A percentile compares a stretch with the other conserved stretches of the same genome.
Evolutionary conservation across 2,113 vertebrate species (phyloP).

Genomic region (Oryctolagus cuniculus): DNA sequence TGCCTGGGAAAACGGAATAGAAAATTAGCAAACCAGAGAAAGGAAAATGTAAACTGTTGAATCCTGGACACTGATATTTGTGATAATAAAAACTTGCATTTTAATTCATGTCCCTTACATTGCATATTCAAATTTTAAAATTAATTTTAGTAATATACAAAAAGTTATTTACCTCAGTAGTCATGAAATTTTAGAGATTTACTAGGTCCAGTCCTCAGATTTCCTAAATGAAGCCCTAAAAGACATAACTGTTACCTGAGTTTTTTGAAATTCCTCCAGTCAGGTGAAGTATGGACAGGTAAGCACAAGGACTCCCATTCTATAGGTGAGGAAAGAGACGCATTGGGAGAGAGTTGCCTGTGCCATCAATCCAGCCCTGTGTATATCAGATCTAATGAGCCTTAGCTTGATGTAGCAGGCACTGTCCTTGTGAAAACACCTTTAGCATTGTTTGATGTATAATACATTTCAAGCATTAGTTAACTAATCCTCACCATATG

Average conservation of each 20-base stretch:
- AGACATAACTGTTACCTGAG: background rate
- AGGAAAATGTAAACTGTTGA: conserved; percentile 5
- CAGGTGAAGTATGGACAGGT: background rate
- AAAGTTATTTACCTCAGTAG: background rate
- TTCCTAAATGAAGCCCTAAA: background rate
- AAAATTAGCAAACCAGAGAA: conserved; percentile 65
- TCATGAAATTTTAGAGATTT: background rate
- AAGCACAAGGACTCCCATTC: background rate
- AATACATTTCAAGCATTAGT: background rate
- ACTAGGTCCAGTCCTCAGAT: background rate
- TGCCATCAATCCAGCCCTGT: background rate
- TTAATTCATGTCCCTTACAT: background rate
- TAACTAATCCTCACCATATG: background rate
- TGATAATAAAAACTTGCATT: background rate
- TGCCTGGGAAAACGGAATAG: conserved; percentile 60
- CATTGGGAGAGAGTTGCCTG: background rate
- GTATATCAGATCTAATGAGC: background rate
- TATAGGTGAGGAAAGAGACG: background rate
- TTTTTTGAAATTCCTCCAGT: background rate
- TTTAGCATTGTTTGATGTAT: background rate
- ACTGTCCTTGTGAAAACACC: background rate
- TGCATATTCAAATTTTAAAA: background rate
- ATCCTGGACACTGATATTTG: background rate
- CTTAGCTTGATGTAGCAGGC: background rate
- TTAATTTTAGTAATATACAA: background rate